A percentile compares a stretch with the other conserved stretches of the same genome.
Evolutionary conservation across 2,113 vertebrate species (phyloP).

Genomic region (Pelobates fuscus): DNA sequence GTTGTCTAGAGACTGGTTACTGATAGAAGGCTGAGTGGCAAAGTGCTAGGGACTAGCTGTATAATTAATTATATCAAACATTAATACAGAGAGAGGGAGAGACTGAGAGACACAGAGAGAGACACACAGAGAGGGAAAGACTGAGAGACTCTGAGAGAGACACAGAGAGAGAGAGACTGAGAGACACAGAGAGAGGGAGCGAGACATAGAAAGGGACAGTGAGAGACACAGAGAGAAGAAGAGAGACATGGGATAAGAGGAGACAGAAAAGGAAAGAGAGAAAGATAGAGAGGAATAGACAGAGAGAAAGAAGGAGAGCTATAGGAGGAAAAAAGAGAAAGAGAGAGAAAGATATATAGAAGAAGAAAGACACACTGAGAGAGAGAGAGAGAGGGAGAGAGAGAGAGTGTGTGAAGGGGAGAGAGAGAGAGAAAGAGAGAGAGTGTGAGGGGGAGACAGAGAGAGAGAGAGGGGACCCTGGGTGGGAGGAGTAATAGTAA

Average conservation of each 20-base stretch:
- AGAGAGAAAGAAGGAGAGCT: neutral
- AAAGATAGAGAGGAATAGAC: conserved; percentile 34
- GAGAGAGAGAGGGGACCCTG: conserved; percentile 17
- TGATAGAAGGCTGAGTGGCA: neutral
- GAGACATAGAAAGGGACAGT: no score
- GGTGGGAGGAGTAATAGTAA: conserved; percentile 53
- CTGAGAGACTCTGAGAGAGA: no score
- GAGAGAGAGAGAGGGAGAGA: neutral
- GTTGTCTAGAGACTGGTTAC: conserved; percentile 5
- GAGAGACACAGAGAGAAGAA: no score
- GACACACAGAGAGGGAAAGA: no score
- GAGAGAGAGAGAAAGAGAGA: no score
- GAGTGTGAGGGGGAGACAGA: no score
- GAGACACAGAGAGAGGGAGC: no score
- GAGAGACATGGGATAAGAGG: conserved; percentile 54
- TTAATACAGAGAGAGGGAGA: conserved; percentile 25
- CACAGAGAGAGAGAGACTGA: neutral
- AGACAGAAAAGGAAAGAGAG: conserved; percentile 21
- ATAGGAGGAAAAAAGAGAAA: conserved; percentile 53
- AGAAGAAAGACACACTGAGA: conserved; percentile 7
- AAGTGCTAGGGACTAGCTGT: neutral
- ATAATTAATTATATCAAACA: conserved; percentile 11
- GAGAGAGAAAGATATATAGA: conserved; percentile 38
- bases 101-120: neutral
- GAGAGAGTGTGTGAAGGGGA: no score